Evolutionary conservation across 2,888 invertebrate genomes (phyloP).

Genomic region (Laothoe populi): DNA sequence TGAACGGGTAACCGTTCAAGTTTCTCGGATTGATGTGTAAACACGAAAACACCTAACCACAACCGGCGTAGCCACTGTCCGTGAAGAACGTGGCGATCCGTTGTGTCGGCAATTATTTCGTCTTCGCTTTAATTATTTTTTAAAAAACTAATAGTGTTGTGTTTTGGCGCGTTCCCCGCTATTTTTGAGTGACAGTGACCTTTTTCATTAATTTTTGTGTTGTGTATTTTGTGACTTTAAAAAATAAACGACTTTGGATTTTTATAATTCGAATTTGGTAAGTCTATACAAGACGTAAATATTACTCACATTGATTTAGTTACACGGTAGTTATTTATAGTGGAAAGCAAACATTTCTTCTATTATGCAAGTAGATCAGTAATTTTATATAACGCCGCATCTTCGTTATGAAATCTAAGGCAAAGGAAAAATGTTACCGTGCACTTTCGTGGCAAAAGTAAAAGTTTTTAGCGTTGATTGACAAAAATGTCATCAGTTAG

Average conservation of each 20-base stretch:
- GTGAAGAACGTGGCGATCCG: slow-evolving; percentile 71
- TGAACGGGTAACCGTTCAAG: slow-evolving; percentile 57
- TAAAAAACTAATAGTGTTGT: slow-evolving; percentile 29
- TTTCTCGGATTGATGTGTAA: slow-evolving; percentile 61
- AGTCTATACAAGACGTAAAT: slow-evolving; percentile 34
- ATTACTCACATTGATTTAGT: neutral
- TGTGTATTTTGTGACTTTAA: slow-evolving; percentile 64
- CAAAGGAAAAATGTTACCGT: slow-evolving; percentile 37
- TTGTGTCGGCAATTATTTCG: slow-evolving; percentile 37
- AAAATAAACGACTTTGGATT: slow-evolving; percentile 48
- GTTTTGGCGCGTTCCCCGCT: slow-evolving; percentile 3
- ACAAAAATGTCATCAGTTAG: slow-evolving; percentile 70
- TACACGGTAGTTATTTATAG: neutral
- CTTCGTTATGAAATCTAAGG: slow-evolving; percentile 48
- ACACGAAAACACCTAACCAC: slow-evolving; percentile 69
- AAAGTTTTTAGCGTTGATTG: slow-evolving; percentile 69
- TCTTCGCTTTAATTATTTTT: slow-evolving; percentile 27
- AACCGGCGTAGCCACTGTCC: slow-evolving; percentile 77
- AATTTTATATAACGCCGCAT: slow-evolving; percentile 19
- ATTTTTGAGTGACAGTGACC: slow-evolving; percentile 60
- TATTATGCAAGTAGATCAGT: slow-evolving; percentile 34
- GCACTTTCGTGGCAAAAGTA: slow-evolving; percentile 68
- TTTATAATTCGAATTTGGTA: slow-evolving; percentile 47
- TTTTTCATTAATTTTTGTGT: slow-evolving; percentile 48
- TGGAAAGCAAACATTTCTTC: slow-evolving; percentile 8